Percentiles rank a stretch among this genome's conserved stretches.
phyloP scores from a whole-genome alignment of 2,888 invertebrate species.

The Toxonevra muliebris region DNA sequence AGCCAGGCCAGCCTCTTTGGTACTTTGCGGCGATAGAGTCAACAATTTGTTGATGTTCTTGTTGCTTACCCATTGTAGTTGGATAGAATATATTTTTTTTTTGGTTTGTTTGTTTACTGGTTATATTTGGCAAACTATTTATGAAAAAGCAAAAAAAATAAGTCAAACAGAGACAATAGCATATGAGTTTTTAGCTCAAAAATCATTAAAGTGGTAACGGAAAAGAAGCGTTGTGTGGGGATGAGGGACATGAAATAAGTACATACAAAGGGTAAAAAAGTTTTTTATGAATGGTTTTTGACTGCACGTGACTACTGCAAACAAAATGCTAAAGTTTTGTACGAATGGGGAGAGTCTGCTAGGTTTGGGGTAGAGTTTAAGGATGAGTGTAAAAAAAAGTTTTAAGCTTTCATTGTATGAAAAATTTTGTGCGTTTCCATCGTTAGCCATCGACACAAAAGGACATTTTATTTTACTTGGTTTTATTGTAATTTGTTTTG shows the following conservation, averaged over 20 bases:
- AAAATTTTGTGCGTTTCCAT: no score
- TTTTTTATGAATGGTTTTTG: constrained; percentile 42
- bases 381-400: no score
- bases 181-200: constrained; percentile 19
- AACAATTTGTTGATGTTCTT: background rate
- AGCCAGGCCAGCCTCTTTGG: background rate
- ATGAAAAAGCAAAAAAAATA: constrained; percentile 8
- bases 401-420: no score
- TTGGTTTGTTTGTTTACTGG: background rate
- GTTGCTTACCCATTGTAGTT: constrained; percentile 1
- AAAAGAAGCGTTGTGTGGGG: background rate
- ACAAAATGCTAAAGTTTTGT: constrained; percentile 35
- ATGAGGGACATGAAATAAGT: constrained; percentile 14
- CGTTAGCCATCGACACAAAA: no score
- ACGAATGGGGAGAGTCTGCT: background rate
- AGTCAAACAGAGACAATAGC: constrained; percentile 25
- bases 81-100: background rate
- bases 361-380: no score
- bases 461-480: no score
- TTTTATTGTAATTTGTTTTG: no score
- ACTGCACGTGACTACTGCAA: constrained; percentile 47
- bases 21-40: background rate
- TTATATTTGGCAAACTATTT: constrained; percentile 21
- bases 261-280: constrained; percentile 27
- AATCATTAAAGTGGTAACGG: background rate